Percentiles rank a stretch among this genome's conserved stretches.
Conservation (phyloP, 1,140 invertebrate genomes). For the Caerostris darwini region DNA sequence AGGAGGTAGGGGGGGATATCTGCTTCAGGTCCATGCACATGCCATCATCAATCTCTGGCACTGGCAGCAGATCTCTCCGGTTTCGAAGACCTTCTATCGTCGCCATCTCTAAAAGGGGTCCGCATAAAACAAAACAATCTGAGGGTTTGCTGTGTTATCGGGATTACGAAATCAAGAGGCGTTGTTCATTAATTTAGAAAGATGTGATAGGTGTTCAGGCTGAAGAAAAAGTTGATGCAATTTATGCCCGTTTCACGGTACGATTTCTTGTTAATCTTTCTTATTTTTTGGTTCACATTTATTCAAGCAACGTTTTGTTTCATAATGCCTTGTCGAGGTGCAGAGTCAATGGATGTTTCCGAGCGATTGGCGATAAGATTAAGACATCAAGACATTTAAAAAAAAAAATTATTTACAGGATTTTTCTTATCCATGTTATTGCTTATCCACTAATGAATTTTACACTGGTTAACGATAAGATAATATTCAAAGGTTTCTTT, state of each 20-base stretch:
- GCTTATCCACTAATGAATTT: not conserved
- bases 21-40: not conserved
- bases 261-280: not conserved
- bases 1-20: constrained; percentile 15
- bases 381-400: not conserved
- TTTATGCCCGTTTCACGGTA: not conserved
- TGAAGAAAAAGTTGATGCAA: constrained; percentile 7
- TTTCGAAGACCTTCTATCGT: not conserved
- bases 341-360: not conserved
- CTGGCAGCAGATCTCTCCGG: constrained; percentile 18
- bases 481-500: not conserved
- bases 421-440: not conserved
- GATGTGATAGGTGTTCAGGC: not conserved
- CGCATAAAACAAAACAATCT: constrained; percentile 35
- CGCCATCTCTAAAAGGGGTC: not conserved
- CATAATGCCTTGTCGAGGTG: not conserved
- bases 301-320: not conserved
- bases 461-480: not conserved
- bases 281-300: not conserved
- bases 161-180: not conserved
- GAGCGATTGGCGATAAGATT: not conserved
- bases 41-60: constrained; percentile 36
- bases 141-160: constrained; percentile 25
- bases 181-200: constrained; percentile 36
- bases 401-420: not conserved